Conservation (phyloP, 2,888 invertebrate genomes). For the Drosophila pseudotakahashii region DNA sequence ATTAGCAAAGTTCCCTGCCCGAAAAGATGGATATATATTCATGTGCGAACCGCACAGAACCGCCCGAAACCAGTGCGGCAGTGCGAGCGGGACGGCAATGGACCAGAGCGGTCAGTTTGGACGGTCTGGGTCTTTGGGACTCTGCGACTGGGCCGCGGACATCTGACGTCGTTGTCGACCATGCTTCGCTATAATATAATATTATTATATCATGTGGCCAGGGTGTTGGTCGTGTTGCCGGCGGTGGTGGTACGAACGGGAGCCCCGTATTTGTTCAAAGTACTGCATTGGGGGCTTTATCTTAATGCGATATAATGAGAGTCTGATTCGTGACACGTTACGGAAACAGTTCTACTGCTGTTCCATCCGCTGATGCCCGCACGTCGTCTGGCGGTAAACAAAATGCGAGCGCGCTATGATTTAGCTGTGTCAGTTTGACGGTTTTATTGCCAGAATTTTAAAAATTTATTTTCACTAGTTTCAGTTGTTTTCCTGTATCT, state of each 20-base stretch:
- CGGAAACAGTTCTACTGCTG: constrained; percentile 42
- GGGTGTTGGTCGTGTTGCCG: neutral
- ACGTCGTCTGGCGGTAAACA: constrained; percentile 63
- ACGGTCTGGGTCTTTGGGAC: constrained; percentile 20
- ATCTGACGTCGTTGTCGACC: constrained; percentile 30
- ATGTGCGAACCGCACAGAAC: constrained; percentile 30
- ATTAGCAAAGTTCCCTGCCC: constrained; percentile 39
- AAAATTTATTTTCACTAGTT: neutral
- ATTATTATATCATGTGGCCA: constrained; percentile 27
- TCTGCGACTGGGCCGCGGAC: constrained; percentile 21
- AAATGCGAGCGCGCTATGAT: constrained; percentile 26
- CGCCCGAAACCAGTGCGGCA: constrained; percentile 41
- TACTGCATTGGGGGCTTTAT: constrained; percentile 70
- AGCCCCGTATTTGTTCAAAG: constrained; percentile 64
- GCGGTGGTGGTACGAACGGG: neutral
- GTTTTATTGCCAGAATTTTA: neutral
- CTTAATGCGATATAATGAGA: constrained; percentile 48
- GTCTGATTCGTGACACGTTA: constrained; percentile 45
- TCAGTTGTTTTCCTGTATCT: neutral
- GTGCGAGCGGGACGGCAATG: constrained; percentile 16
- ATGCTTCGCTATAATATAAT: constrained; percentile 18
- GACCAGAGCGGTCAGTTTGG: constrained; percentile 21
- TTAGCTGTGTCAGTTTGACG: constrained; percentile 6
- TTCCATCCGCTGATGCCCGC: constrained; percentile 34
- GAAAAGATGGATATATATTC: constrained; percentile 29